Evolutionary conservation across 2,888 invertebrate genomes (phyloP).

Genomic region (Callimorpha dominula): DNA sequence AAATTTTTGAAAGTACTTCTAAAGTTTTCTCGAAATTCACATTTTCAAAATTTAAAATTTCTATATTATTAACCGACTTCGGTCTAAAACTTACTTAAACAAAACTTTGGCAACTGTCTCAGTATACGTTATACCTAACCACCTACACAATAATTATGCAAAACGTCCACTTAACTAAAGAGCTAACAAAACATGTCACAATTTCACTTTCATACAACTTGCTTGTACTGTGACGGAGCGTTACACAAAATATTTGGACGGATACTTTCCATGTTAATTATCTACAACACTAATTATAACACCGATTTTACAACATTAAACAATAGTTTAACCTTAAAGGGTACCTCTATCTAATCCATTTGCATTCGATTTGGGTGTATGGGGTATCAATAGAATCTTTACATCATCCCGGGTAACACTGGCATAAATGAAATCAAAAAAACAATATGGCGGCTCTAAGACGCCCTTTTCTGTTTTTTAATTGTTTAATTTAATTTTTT

Average conservation of each 20-base stretch:
- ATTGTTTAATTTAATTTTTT: no score
- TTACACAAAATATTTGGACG: constrained; percentile 26
- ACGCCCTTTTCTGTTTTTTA: no score
- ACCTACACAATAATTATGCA: constrained; percentile 31
- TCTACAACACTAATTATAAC: neutral
- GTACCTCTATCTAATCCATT: no score
- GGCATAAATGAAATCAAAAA: no score
- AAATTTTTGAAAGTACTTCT: no score
- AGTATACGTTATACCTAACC: constrained; percentile 5
- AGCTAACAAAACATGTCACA: constrained; percentile 34
- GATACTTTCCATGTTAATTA: constrained; percentile 8
- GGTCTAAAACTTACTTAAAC: neutral
- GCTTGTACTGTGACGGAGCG: constrained; percentile 37
- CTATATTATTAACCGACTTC: no score
- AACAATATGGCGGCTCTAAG: no score
- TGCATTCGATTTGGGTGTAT: no score
- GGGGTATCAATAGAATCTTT: no score
- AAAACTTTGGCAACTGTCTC: neutral
- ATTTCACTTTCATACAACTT: constrained; percentile 42
- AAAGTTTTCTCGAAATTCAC: no score
- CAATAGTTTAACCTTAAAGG: neutral
- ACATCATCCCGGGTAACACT: no score
- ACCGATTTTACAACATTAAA: neutral
- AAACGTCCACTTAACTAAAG: constrained; percentile 24
- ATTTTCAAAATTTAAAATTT: no score